These are phyloP conservation scores for Kryphioiulus occultus DNA, from an alignment of 2,888 invertebrate species.

Conservation along the genomic window DNA sequence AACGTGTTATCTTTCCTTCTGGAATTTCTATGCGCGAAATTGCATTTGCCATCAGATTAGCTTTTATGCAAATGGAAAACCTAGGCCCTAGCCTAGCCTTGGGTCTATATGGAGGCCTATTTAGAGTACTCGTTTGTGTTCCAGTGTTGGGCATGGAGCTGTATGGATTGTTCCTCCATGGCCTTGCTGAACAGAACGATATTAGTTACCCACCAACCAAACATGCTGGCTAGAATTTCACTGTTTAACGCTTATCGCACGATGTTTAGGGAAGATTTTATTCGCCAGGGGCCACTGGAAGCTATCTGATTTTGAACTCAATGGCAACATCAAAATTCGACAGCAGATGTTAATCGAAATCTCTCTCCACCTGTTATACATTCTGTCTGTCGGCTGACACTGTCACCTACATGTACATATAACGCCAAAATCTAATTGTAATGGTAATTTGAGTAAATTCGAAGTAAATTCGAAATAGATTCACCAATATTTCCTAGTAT, in stretches of 20 bases:
- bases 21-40: constrained; percentile 1
- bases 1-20: constrained; percentile 31
- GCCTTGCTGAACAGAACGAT: background rate
- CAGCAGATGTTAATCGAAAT: background rate
- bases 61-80: background rate
- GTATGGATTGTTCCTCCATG: background rate
- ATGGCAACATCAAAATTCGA: background rate
- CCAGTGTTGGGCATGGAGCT: background rate
- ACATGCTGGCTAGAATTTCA: background rate
- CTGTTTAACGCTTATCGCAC: background rate
- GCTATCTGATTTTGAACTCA: background rate
- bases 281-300: background rate
- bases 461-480: no score
- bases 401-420: no score
- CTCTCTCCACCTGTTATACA: background rate
- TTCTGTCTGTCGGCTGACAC: no score
- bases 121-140: background rate
- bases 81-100: background rate
- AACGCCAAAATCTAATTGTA: no score
- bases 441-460: no score
- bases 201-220: background rate
- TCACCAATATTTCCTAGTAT: no score
- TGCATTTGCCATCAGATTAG: constrained; percentile 25
- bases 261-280: background rate
- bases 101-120: background rate